Percentiles rank a stretch among this genome's conserved stretches.
phyloP scores from a whole-genome alignment of 2,113 vertebrate species.

The Cacatua alba region DNA sequence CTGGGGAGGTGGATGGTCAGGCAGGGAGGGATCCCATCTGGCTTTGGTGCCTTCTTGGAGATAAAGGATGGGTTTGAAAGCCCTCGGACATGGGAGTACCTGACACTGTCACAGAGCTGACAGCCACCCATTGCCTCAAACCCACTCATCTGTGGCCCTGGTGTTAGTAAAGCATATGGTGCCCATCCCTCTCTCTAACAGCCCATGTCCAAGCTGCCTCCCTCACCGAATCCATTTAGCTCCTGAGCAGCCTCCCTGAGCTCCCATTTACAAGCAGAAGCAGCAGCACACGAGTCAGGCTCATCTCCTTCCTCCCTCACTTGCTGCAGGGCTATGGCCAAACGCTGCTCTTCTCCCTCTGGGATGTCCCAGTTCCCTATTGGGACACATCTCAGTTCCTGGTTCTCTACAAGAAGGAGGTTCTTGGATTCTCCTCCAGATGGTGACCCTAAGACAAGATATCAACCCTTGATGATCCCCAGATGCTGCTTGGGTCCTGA shows the following conservation, averaged over 20 bases:
- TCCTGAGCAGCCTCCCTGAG: background rate
- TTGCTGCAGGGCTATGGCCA: background rate
- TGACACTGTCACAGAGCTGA: background rate
- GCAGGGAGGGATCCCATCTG: background rate
- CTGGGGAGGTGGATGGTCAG: too few species aligned
- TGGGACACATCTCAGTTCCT: background rate
- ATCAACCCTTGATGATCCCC: background rate
- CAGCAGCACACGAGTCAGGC: background rate
- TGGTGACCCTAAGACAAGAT: too few species aligned
- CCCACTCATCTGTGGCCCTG: background rate
- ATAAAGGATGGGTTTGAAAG: background rate
- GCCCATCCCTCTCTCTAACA: background rate
- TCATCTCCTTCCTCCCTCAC: background rate
- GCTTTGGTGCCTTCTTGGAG: background rate
- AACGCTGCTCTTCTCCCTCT: accelerated
- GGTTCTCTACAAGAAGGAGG: background rate
- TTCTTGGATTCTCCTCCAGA: background rate
- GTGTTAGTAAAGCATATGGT: background rate
- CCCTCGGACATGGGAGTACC: background rate
- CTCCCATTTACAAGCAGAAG: background rate
- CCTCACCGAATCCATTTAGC: background rate
- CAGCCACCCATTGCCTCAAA: background rate
- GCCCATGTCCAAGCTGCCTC: background rate
- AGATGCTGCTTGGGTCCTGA: background rate
- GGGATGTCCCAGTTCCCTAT: accelerated